Evolutionary conservation across 2,113 vertebrate species (phyloP).

Genomic region (Rattus norvegicus): GRCr8 NC_086019.1:52074001-52074500

Average conservation of each 20-base stretch:
- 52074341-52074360: neutral
- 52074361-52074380: no score
- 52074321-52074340: neutral
- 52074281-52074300: neutral
- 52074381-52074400: neutral
- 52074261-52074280: accelerated
- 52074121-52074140: neutral
- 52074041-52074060: neutral
- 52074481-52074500: neutral
- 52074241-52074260: neutral
- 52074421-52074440: neutral
- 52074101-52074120: neutral
- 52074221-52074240: no score
- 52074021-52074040: neutral
- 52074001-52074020: no score
- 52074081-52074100: neutral
- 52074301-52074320: accelerated
- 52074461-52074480: neutral
- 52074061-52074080: neutral
- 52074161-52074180: neutral
- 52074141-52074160: neutral
- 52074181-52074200: neutral
- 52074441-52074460: neutral
- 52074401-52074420: neutral
- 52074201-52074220: neutral